Evolutionary conservation across 2,888 invertebrate species (phyloP), one percentile per base, ranked within the genome.

Genomic region (Drosophila merina): DNA sequence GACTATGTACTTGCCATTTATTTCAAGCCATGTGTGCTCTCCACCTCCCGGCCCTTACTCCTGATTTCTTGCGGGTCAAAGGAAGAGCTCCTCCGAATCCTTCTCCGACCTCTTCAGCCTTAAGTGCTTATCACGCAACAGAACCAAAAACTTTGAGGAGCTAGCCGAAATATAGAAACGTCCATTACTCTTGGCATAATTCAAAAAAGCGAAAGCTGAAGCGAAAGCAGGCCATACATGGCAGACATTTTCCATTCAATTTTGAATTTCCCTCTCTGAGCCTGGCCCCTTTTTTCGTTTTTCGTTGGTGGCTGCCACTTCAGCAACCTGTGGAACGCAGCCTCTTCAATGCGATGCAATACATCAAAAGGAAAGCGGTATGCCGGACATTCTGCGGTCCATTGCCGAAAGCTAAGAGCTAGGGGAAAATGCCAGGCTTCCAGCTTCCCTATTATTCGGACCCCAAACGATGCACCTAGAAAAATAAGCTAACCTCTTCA

Each of bases 321-420:
- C 70, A 90, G 89, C 90, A 89, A 80, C 88, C 89, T 72, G 89
- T 89, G 85, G 90, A 90, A 86, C 88, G 90, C 75, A 90, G 90
- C 77, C 84, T 90, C 57, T 74, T 71, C 79, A 83, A 82, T 77
- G 74, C 82, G 45, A 76, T 90, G 86, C 88, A 90, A 78, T 90
- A 90, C 74, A 84, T 90, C 76, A 90, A 90, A 81, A 79, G 89
- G 77, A 90, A 90, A 89, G 78, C 89, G 89, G 89, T 82, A 82
- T 79, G 81, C 74, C 49, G 70, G 71, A 66, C 68, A 83, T 81
- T 77, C 52, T 75, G 76, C 47, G 80, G 80, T 67, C 55, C 59
- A 68, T 40, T 30, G 60, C 71, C 67, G 64, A 45, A 63, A 76
- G 44, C 64, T 74, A 76, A 59, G 50, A 48, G 70, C 77, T 62